These are phyloP conservation scores for Zelleria hepariella DNA, from an alignment of 2,888 invertebrate genomes.

Conservation along the genomic window DNA sequence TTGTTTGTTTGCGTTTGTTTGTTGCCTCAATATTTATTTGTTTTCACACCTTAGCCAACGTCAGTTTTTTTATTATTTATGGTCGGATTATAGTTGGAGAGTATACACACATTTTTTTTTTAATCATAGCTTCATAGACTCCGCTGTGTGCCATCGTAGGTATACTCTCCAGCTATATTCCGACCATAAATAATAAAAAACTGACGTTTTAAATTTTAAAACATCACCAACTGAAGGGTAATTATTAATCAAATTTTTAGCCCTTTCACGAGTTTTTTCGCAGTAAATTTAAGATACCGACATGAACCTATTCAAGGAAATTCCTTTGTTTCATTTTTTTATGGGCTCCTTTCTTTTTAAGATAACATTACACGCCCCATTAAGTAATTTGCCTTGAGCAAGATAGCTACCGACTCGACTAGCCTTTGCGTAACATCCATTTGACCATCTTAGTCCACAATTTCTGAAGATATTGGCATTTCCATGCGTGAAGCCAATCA, in stretches of 20 bases:
- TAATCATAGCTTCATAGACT: too few relatives aligned
- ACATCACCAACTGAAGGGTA: conserved; percentile 36
- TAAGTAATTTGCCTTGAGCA: neutral
- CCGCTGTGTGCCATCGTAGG: too few relatives aligned
- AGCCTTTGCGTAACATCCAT: too few relatives aligned
- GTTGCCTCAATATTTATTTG: too few relatives aligned
- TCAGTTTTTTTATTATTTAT: conserved; percentile 42
- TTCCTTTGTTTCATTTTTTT: conserved; percentile 69
- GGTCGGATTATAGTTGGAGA: conserved; percentile 46
- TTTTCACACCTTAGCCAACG: neutral
- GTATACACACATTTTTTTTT: conserved; percentile 46
- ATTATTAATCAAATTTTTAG: conserved; percentile 45
- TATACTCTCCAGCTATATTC: conserved; percentile 41
- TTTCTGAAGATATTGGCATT: neutral
- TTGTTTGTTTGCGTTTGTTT: too few relatives aligned
- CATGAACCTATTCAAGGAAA: too few relatives aligned
- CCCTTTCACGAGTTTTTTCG: neutral
- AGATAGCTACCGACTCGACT: neutral
- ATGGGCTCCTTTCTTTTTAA: conserved; percentile 18
- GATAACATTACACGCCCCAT: neutral
- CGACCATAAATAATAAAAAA: conserved; percentile 51
- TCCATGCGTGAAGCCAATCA: neutral
- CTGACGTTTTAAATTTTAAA: conserved; percentile 34
- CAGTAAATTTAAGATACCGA: conserved; percentile 22
- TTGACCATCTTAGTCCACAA: neutral